A percentile compares a stretch with the other conserved stretches of the same genome.
phyloP scores from a whole-genome alignment of 2,888 invertebrate genomes.

The Tuberolachnus salignus region DNA sequence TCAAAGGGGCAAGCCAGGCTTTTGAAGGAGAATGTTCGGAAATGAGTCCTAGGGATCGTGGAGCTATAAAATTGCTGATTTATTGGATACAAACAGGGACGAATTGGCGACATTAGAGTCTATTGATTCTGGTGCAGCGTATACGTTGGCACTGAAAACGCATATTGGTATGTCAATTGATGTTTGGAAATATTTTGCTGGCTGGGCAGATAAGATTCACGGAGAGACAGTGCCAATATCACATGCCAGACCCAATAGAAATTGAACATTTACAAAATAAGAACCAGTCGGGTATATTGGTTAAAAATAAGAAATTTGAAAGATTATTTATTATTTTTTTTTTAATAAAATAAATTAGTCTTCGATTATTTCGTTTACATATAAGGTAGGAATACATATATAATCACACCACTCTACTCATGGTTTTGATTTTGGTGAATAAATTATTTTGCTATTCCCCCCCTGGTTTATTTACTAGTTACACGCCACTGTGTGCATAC shows the following conservation, averaged over 20 bases:
- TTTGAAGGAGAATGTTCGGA: slow-evolving; percentile 95
- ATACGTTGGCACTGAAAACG: slow-evolving; percentile 93
- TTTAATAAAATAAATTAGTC: no score
- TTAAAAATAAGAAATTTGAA: background rate
- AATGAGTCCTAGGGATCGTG: slow-evolving; percentile 90
- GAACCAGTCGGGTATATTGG: slow-evolving; percentile 82
- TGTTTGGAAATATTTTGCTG: slow-evolving; percentile 95
- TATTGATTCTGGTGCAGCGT: slow-evolving; percentile 94
- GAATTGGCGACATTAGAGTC: slow-evolving; percentile 93
- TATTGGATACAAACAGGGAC: slow-evolving; percentile 94
- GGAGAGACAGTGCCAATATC: slow-evolving; percentile 90
- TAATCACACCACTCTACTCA: no score
- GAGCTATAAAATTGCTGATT: slow-evolving; percentile 83
- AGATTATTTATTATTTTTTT: slow-evolving; percentile 44
- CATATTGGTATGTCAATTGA: slow-evolving; percentile 98
- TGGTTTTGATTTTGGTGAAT: no score
- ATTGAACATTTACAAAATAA: slow-evolving; percentile 83
- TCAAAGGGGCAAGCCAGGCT: slow-evolving; percentile 83
- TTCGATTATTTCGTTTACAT: no score
- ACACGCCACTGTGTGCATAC: no score
- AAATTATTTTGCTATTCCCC: no score
- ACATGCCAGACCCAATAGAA: slow-evolving; percentile 88
- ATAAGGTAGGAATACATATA: no score
- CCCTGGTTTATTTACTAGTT: no score
- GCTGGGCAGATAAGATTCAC: slow-evolving; percentile 95